Conservation (phyloP, 2,797 vertebrate genomes). For the Sebastes trivittatus region DNA sequence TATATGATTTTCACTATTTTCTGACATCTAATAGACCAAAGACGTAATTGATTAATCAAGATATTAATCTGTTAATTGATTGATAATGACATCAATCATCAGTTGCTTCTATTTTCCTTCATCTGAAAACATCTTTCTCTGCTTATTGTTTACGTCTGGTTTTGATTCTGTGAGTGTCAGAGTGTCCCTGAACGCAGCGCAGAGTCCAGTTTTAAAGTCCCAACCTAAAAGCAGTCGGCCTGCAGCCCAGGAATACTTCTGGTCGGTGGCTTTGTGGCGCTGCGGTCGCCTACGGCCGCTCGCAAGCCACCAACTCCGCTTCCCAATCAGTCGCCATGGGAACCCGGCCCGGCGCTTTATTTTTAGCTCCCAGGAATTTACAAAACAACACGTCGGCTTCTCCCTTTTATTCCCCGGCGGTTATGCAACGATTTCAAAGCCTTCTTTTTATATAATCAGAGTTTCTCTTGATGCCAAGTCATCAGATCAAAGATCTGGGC, state of each 20-base stretch:
- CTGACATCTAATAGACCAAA: too few relatives aligned
- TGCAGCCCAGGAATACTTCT: slow-evolving; percentile 59
- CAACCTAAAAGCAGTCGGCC: neutral
- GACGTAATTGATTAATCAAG: too few relatives aligned
- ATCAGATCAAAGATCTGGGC: slow-evolving; percentile 2
- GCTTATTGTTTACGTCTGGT: too few relatives aligned
- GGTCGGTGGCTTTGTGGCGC: slow-evolving; percentile 61
- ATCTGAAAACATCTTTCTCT: too few relatives aligned
- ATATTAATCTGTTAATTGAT: too few relatives aligned
- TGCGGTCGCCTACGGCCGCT: slow-evolving; percentile 31
- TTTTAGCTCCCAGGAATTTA: slow-evolving; percentile 70
- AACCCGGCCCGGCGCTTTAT: slow-evolving; percentile 54
- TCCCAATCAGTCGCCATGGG: slow-evolving; percentile 56
- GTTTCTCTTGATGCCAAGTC: slow-evolving; percentile 4
- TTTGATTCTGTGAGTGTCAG: too few relatives aligned
- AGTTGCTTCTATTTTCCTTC: too few relatives aligned
- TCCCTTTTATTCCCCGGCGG: neutral
- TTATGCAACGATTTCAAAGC: slow-evolving; percentile 32
- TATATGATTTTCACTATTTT: too few relatives aligned
- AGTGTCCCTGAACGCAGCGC: neutral
- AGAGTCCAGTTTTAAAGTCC: neutral
- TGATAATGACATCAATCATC: too few relatives aligned
- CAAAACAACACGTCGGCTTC: slow-evolving; percentile 32
- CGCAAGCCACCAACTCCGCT: slow-evolving; percentile 8
- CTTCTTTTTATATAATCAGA: neutral